Base-by-base conservation (phyloP, 2,113 vertebrate genomes). In the Xiphophorus couchianus region DNA sequence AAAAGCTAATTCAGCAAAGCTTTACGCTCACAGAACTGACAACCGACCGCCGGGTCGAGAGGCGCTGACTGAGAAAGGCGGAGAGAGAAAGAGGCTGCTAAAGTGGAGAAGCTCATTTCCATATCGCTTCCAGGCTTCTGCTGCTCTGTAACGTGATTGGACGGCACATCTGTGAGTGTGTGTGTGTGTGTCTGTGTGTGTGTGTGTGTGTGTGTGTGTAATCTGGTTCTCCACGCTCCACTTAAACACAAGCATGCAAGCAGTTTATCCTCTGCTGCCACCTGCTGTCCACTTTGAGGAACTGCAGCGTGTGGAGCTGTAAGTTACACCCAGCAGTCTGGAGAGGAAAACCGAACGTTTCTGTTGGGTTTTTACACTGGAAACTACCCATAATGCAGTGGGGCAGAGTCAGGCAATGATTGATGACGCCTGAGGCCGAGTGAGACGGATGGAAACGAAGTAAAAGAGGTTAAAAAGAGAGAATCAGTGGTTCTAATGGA, bases 401-500 rank as follows among this genome's bases (percentile, higher is more conserved):
- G 62, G 78, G 58, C 74, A 73, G 19, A 2, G 22, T 6, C 60
- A 35, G 71, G 48, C 66, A 60, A 69, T 69, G 80, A 89, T 86
- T 86, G 82, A 91, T 86, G 66, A 83, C 64, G 83, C 87, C 81
- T 22, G 73, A 83, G 71, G 82, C 73, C 44, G 29, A 58, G 61
- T 0, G 22, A 78, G 70, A 81, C 37, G 77, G 81, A 81, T 73
- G 78, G 64, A 87, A 82, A 77, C 64, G 37, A 54, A 74, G 81
- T 58, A 83, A 82, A 84, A 75, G 75, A 64, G n/a, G 62, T 58
- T 7, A 7, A 77, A 14, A 77, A 25, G 60, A 83, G 66, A 25
- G 80, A 82, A 84, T 63, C 62, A n/a, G 29, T 66, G 75, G 75
- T 82, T 84, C 61, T 90, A 91, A 91, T 91, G 90, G 90, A 88